Evolutionary conservation across 2,888 invertebrate species (phyloP), one percentile per base, ranked within the genome.

Genomic region (Plebejus argus): DNA sequence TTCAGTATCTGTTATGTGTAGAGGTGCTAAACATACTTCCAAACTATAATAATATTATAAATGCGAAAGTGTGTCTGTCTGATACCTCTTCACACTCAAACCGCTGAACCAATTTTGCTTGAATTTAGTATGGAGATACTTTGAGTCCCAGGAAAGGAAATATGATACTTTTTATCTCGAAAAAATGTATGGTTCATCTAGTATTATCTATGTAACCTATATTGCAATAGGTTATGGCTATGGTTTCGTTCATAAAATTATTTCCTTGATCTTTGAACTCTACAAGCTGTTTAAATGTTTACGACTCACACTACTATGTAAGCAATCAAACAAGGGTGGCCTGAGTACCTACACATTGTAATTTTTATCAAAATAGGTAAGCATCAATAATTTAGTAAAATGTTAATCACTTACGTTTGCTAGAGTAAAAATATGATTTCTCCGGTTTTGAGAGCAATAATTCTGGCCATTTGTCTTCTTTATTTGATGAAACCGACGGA

Each of bases 391-490:
- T 23, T 12, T 61, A 23, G 66, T 28, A 75, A 77, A 12, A 75
- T 56, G 28, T 20, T 61, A 58, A 74, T 5, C 70, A 91, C 93
- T 93, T 88, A 94, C 94, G 86, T 82, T 89, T 90, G 76, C 90
- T 87, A 83, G 88, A 91, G 83, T 90, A 92, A 82, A 87, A 93
- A 83, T 91, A 92, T 1, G 92, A 92, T 83, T 89, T 91, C 78
- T 92, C 88, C 33, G 94, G 94, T 83, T 87, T 90, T 76, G 94
- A 90, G 83, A 94, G 81, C 81, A 94, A 84, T 80, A 94, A 87
- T 87, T 94, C 94, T 83, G 94, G 94, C 94, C 94, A 94, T 89
- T 90, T 93, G 83, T 94, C 93, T 81, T 91, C 91, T 79, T 82
- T 92, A 53, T 86, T 84, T 70, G 93, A 93, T 45, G 91, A 84